Evolutionary conservation across 2,113 vertebrate species (phyloP), one percentile per base, ranked within the genome.

Genomic region (Rhinogobius similis): DNA sequence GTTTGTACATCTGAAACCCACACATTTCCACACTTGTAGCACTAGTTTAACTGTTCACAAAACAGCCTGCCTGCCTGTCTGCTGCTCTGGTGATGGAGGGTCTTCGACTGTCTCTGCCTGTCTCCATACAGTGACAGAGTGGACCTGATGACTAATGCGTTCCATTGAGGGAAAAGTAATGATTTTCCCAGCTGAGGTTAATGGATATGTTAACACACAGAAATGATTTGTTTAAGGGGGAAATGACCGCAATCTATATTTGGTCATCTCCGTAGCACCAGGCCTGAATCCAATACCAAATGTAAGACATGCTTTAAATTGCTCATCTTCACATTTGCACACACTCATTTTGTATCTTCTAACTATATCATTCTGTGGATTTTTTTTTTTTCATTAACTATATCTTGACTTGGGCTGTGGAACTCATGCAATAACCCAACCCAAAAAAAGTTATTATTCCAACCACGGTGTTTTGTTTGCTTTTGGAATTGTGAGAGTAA

Each of bases 241-340:
- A 96, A 96, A 97, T 96, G 93, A 95, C 94, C 93, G 92, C 91
- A 94, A 95, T 96, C 94, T 95, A 95, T 95, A 95, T 94, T 95
- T 96, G 94, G 94, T 95, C 93, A 93, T 94, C 87, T 92, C 73
- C 81, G 85, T 88, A 82, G 82, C 63, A 24, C 81, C 73, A 73
- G 87, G 82, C 65, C 77, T 65, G 72, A 86, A 76, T 82, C 63
- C 66, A 91, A 89, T 82, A 84, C 46, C 18, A 50, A 50, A 50
- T 50, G 10, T n/a, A 50, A 50, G 46, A 50, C 52, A 55, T 52
- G 50, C n/a, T 52, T n/a, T 52, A 52, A 52, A 52, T 52, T 9
- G 50, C 21, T 52, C 52, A 53, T 24, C 21, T 23, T 26, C 23
- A 7, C 55, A 29, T 26, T 58, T 29, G 55, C 55, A 58, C 26